Conservation (phyloP, 2,113 vertebrate species). For the Lanius collurio region DNA sequence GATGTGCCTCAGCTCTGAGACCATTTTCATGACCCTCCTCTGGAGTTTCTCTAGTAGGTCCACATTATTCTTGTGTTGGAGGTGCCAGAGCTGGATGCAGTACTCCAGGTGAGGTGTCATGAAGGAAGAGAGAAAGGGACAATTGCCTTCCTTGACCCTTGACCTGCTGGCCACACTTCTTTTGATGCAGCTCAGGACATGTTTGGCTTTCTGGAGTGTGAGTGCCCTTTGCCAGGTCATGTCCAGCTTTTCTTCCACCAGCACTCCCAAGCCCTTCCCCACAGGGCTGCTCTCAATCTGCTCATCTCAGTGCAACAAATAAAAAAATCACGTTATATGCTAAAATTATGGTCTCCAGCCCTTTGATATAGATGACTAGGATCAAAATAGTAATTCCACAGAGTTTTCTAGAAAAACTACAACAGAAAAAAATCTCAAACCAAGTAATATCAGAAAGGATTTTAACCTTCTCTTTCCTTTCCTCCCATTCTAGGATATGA, state of each 20-base stretch:
- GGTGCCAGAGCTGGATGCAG: background rate
- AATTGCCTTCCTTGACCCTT: background rate
- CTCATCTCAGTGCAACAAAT: background rate
- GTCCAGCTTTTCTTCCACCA: background rate
- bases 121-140: background rate
- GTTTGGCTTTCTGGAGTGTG: background rate
- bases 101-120: background rate
- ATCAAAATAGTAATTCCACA: background rate
- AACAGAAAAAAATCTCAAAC: background rate
- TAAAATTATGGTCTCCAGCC: background rate
- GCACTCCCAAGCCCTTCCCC: background rate
- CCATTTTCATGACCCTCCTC: background rate
- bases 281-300: background rate
- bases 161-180: background rate
- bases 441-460: background rate
- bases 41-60: background rate
- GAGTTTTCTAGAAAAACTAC: background rate
- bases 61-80: too few relatives aligned
- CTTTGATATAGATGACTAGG: background rate
- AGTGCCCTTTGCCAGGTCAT: too few relatives aligned
- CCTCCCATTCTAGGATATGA: background rate
- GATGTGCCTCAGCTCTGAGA: background rate
- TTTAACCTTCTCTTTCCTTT: background rate
- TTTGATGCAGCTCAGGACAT: background rate
- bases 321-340: background rate